A percentile compares a stretch with the other conserved stretches of the same genome.
These are phyloP conservation scores for Calyptommatus sinebrachiatus DNA, from an alignment of 2,113 vertebrate species.

Conservation along the genomic window DNA sequence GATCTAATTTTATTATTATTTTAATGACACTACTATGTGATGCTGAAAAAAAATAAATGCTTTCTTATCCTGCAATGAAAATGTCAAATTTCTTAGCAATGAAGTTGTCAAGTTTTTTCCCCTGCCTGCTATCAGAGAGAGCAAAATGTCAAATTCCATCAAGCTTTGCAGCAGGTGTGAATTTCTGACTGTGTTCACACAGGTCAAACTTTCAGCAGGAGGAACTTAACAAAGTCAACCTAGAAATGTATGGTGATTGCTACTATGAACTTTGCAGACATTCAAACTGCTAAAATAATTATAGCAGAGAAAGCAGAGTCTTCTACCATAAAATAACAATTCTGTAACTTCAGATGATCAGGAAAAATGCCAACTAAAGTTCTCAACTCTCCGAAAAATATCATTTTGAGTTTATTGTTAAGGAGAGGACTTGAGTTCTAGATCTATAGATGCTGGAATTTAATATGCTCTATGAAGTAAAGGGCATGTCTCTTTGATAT, in stretches of 20 bases:
- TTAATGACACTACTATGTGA: slow-evolving; percentile 36
- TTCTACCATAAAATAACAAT: background rate
- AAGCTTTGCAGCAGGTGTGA: slow-evolving; percentile 22
- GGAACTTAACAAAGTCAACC: background rate
- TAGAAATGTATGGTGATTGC: background rate
- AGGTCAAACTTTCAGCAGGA: slow-evolving; percentile 8
- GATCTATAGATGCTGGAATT: too few species aligned
- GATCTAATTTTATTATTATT: slow-evolving; percentile 23
- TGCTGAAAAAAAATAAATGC: slow-evolving; percentile 36
- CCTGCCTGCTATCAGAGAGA: slow-evolving; percentile 34
- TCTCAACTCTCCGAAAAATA: background rate
- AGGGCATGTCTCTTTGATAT: too few species aligned
- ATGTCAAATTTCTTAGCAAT: slow-evolving; percentile 48
- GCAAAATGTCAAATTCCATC: slow-evolving; percentile 45
- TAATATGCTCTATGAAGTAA: too few species aligned
- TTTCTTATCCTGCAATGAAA: slow-evolving; percentile 45
- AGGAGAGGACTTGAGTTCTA: too few species aligned
- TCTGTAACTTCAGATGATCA: background rate
- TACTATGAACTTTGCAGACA: background rate
- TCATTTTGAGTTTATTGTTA: background rate
- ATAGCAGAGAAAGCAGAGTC: background rate
- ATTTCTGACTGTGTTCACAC: slow-evolving; percentile 17
- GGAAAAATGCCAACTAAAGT: background rate
- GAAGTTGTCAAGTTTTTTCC: slow-evolving; percentile 38
- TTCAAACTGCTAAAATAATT: background rate